Evolutionary conservation across 2,888 invertebrate species (phyloP).

Genomic region (Pseudoips prasinana): DNA sequence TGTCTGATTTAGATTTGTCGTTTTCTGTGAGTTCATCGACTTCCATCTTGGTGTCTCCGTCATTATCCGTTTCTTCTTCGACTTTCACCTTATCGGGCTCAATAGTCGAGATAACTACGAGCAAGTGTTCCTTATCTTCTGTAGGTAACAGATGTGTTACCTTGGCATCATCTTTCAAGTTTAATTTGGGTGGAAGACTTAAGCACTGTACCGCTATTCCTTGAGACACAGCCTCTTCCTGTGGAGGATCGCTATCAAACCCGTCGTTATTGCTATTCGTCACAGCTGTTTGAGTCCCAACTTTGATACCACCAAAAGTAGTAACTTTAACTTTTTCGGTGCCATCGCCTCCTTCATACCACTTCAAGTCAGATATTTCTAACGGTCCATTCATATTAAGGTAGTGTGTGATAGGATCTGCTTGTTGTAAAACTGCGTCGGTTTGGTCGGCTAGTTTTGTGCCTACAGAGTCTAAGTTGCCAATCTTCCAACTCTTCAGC

Average conservation of each 20-base stretch:
- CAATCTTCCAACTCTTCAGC: slow-evolving; percentile 71
- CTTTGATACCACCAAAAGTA: slow-evolving; percentile 57
- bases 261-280: slow-evolving; percentile 73
- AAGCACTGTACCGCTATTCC: slow-evolving; percentile 82
- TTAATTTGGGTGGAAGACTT: slow-evolving; percentile 74
- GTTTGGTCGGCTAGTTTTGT: slow-evolving; percentile 70
- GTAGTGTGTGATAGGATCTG: slow-evolving; percentile 65
- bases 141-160: slow-evolving; percentile 86
- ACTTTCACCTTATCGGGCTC: slow-evolving; percentile 55
- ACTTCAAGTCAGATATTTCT: slow-evolving; percentile 73
- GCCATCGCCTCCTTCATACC: slow-evolving; percentile 69
- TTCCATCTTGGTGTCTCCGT: slow-evolving; percentile 72
- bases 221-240: slow-evolving; percentile 65
- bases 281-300: slow-evolving; percentile 62
- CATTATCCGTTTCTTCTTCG: slow-evolving; percentile 56
- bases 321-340: slow-evolving; percentile 66
- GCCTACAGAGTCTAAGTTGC: slow-evolving; percentile 63
- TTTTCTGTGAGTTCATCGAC: slow-evolving; percentile 58
- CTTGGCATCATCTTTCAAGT: slow-evolving; percentile 71
- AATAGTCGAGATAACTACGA: slow-evolving; percentile 81
- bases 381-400: slow-evolving; percentile 71
- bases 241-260: slow-evolving; percentile 70
- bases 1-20: slow-evolving; percentile 52
- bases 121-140: slow-evolving; percentile 85
- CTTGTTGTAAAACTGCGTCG: slow-evolving; percentile 59